These are phyloP conservation scores for Cisticola juncidis DNA, from an alignment of 2,113 vertebrate species.

Conservation along the genomic window DNA sequence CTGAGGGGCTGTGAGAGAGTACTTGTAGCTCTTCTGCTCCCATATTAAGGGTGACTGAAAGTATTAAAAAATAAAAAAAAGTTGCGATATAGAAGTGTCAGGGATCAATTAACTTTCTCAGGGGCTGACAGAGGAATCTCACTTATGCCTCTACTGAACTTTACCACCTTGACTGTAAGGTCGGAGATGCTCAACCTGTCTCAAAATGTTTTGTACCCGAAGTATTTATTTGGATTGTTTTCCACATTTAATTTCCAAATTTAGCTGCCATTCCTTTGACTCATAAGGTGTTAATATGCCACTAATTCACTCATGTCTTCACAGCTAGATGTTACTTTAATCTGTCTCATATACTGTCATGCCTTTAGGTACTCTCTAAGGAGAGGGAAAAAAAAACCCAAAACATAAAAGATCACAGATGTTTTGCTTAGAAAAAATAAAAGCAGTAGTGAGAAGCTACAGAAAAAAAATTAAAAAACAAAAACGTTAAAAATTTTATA, in stretches of 20 bases:
- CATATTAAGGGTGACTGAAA: background rate
- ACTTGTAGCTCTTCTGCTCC: background rate
- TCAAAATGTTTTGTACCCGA: background rate
- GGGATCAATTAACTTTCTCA: background rate
- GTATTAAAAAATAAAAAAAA: background rate
- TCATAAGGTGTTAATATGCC: background rate
- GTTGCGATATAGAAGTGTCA: background rate
- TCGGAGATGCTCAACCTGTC: background rate
- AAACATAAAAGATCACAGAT: background rate
- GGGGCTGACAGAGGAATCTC: background rate
- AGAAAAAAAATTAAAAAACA: background rate
- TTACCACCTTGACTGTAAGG: background rate
- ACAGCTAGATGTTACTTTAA: background rate
- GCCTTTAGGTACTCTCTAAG: background rate
- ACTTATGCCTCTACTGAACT: background rate
- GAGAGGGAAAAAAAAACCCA: accelerated
- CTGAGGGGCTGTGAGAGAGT: background rate
- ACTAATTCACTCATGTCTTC: background rate
- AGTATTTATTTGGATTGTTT: background rate
- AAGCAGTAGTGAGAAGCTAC: background rate
- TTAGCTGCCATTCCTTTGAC: background rate
- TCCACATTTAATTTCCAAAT: background rate
- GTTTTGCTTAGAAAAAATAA: background rate
- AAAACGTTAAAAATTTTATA: background rate
- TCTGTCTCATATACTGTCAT: background rate